Conservation (phyloP, 2,113 vertebrate genomes). For the Corydoras sp. region DNA sequence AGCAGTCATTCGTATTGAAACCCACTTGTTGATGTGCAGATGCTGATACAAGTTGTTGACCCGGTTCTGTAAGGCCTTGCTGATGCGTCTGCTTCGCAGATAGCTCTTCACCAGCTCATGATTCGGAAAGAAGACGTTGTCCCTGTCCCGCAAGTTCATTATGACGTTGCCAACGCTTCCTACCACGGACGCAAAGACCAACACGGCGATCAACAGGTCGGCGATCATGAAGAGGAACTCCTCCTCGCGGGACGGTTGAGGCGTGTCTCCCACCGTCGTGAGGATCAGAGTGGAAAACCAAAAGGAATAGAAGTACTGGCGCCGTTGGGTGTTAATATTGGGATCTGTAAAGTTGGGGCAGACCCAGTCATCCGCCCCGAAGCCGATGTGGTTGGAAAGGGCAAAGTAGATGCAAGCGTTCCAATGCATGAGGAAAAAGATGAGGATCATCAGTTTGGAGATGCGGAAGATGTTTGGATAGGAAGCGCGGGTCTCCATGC, state of each 20-base stretch:
- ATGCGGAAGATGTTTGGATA: conserved; percentile 81
- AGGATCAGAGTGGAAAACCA: conserved; percentile 86
- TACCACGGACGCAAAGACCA: conserved; percentile 86
- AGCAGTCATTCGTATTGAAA: neutral
- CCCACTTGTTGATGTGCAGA: conserved; percentile 72
- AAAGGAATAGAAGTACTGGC: conserved; percentile 86
- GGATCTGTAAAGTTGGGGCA: conserved; percentile 70
- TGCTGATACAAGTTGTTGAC: conserved; percentile 84
- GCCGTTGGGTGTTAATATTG: conserved; percentile 58
- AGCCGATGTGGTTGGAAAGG: conserved; percentile 74
- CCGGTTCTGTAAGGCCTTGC: conserved; percentile 58
- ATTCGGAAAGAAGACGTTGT: conserved; percentile 77
- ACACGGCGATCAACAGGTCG: conserved; percentile 81
- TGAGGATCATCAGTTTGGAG: conserved; percentile 80
- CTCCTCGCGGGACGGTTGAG: conserved; percentile 62
- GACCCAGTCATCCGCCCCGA: conserved; percentile 78
- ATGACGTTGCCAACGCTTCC: conserved; percentile 80
- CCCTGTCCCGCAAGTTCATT: conserved; percentile 66
- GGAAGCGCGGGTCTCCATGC: conserved; percentile 76
- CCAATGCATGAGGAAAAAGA: conserved; percentile 85
- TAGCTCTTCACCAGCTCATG: conserved; percentile 75
- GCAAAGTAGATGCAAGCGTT: conserved; percentile 85
- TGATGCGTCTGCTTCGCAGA: conserved; percentile 64
- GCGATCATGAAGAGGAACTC: conserved; percentile 81
- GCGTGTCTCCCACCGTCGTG: conserved; percentile 80